Conservation (phyloP, 2,888 invertebrate genomes). For the Epicampocera succincta region DNA sequence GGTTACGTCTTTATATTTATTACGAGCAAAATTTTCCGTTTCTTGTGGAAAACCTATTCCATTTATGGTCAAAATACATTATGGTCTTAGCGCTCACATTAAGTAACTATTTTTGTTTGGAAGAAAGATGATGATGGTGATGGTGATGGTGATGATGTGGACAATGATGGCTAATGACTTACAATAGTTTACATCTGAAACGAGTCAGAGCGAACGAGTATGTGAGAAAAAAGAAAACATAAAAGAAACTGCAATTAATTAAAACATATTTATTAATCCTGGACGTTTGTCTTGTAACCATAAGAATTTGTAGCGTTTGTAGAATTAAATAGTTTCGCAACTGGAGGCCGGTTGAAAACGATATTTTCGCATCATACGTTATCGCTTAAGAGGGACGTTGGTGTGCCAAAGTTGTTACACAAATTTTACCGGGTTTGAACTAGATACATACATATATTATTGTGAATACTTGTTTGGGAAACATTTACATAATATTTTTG, state of each 20-base stretch:
- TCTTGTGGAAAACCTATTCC: slow-evolving; percentile 20
- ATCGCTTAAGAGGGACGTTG: too few species aligned
- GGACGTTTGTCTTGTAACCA: not conserved
- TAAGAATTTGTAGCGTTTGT: too few species aligned
- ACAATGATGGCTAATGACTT: slow-evolving; percentile 39
- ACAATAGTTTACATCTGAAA: slow-evolving; percentile 14
- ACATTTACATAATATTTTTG: too few species aligned
- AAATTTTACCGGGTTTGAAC: too few species aligned
- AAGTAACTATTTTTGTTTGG: slow-evolving; percentile 6
- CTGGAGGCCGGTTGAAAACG: too few species aligned
- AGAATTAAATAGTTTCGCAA: too few species aligned
- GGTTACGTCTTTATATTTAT: slow-evolving; percentile 61
- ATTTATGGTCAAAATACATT: slow-evolving; percentile 26
- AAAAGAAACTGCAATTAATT: slow-evolving; percentile 22
- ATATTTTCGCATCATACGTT: too few species aligned
- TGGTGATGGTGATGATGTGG: slow-evolving; percentile 4
- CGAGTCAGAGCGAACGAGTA: not conserved
- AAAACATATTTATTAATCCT: slow-evolving; percentile 55
- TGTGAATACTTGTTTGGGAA: too few species aligned
- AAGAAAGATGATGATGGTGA: slow-evolving; percentile 3
- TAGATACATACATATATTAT: too few species aligned
- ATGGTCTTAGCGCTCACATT: slow-evolving; percentile 45
- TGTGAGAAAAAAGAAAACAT: not conserved
- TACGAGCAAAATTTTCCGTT: slow-evolving; percentile 28
- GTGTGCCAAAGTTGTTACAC: too few species aligned